Conservation (phyloP, 2,888 invertebrate species). For the Catocala nupta region DNA sequence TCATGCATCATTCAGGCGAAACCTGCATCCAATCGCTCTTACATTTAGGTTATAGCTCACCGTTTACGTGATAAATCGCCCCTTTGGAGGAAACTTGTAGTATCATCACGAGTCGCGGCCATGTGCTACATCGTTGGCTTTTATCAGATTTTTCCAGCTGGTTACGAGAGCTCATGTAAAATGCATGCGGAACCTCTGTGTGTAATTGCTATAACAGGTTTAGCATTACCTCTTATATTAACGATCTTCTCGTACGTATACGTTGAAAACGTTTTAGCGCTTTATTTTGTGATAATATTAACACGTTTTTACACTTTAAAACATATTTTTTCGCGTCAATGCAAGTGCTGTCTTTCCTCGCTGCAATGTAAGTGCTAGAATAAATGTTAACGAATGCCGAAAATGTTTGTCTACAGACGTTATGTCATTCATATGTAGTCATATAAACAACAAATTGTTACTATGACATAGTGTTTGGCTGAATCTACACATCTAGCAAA, state of each 20-base stretch:
- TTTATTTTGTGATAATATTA: background rate
- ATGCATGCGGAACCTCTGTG: slow-evolving; percentile 65
- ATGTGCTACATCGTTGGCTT: slow-evolving; percentile 66
- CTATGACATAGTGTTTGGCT: no score
- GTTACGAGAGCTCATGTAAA: slow-evolving; percentile 69
- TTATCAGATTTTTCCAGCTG: slow-evolving; percentile 73
- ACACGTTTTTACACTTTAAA: no score
- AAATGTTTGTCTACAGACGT: no score
- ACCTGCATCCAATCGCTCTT: slow-evolving; percentile 74
- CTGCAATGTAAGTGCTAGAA: no score
- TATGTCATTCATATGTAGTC: no score
- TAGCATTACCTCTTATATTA: slow-evolving; percentile 41
- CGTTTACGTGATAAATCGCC: slow-evolving; percentile 68
- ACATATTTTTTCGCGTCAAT: no score
- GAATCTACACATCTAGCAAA: no score
- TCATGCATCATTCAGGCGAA: slow-evolving; percentile 72
- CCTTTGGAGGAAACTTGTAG: slow-evolving; percentile 67
- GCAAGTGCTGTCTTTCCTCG: no score
- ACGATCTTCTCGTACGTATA: slow-evolving; percentile 18
- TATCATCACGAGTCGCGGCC: slow-evolving; percentile 66
- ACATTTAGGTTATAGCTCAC: slow-evolving; percentile 66
- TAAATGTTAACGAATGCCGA: no score
- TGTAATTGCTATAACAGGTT: slow-evolving; percentile 59
- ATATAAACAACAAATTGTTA: no score
- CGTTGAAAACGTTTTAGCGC: slow-evolving; percentile 1